Evolutionary conservation across 2,888 invertebrate genomes (phyloP).

Genomic region (Amiota mariae): DNA sequence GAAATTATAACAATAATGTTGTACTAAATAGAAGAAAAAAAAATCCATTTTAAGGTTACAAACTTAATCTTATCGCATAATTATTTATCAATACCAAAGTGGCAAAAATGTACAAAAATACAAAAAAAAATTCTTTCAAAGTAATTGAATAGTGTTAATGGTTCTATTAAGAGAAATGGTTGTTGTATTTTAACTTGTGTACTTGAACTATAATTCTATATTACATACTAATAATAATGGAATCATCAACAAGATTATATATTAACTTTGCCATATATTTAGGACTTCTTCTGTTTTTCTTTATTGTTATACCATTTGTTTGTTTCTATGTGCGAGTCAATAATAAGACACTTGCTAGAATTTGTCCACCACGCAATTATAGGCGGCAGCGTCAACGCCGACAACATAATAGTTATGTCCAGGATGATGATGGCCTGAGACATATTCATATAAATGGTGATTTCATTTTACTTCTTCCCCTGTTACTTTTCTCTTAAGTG

Average conservation of each 20-base stretch:
- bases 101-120: neutral
- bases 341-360: constrained; percentile 52
- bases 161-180: too few relatives aligned
- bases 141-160: too few relatives aligned
- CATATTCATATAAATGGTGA: neutral
- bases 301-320: constrained; percentile 50
- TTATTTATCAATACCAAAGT: constrained; percentile 19
- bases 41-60: neutral
- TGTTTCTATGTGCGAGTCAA: constrained; percentile 59
- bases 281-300: constrained; percentile 49
- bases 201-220: too few relatives aligned
- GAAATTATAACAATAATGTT: neutral
- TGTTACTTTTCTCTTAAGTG: constrained; percentile 3
- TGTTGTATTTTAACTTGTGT: too few relatives aligned
- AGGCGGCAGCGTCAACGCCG: constrained; percentile 23
- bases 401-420: too few relatives aligned
- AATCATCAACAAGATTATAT: neutral
- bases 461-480: constrained; percentile 5
- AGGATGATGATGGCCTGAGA: too few relatives aligned
- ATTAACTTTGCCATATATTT: constrained; percentile 49
- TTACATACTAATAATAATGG: neutral
- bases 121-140: too few relatives aligned
- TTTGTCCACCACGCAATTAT: constrained; percentile 49
- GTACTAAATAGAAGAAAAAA: neutral
- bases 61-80: constrained; percentile 28